A percentile compares a stretch with the other conserved stretches of the same genome.
phyloP scores from a whole-genome alignment of 2,113 vertebrate species.

The Psophia crepitans region DNA sequence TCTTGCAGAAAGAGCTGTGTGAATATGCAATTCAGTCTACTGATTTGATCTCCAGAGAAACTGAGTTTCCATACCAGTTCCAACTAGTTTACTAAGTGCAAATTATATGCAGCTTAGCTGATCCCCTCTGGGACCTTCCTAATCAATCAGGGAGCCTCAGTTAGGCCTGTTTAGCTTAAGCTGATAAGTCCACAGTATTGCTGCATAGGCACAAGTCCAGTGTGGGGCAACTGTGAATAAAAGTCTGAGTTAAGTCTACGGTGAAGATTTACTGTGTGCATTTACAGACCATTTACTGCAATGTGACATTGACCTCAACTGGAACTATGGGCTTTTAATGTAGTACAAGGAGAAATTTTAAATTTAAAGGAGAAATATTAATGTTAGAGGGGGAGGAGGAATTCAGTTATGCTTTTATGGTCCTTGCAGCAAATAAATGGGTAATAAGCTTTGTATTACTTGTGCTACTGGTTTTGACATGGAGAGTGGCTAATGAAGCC shows the following conservation, averaged over 20 bases:
- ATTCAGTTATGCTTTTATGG: neutral
- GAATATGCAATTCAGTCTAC: neutral
- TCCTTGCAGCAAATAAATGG: neutral
- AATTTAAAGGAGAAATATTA: neutral
- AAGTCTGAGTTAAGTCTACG: neutral
- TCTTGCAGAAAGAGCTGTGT: neutral
- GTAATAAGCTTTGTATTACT: neutral
- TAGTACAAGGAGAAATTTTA: neutral
- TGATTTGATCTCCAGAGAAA: neutral
- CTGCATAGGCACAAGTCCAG: neutral
- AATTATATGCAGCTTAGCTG: neutral
- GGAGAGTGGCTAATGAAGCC: neutral
- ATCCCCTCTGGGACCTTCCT: neutral
- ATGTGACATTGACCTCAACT: neutral
- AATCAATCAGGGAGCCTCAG: neutral
- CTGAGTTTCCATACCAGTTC: neutral
- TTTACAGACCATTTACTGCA: neutral
- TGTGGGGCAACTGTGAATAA: neutral
- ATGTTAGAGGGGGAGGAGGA: neutral
- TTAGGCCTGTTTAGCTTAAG: neutral
- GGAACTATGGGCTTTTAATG: neutral
- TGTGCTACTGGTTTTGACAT: neutral
- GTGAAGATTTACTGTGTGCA: neutral
- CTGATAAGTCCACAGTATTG: neutral
- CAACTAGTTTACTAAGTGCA: neutral